phyloP scores from a whole-genome alignment of 2,797 vertebrate genomes.

The Lepilemur ruficaudatus region DNA sequence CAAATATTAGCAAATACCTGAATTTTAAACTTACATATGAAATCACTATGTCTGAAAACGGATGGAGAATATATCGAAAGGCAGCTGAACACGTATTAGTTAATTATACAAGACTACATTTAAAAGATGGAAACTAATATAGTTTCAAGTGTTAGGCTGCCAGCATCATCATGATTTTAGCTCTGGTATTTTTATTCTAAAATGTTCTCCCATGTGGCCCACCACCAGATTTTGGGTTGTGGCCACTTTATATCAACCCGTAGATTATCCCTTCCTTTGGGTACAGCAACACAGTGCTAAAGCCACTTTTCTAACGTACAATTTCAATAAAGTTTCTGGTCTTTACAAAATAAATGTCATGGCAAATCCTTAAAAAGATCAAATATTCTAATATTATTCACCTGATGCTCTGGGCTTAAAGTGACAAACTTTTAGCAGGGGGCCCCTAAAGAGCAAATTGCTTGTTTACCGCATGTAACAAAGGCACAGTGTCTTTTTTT shows the following conservation, averaged over 20 bases:
- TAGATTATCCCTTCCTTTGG: constrained; percentile 38
- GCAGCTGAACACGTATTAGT: neutral
- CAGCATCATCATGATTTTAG: constrained; percentile 2
- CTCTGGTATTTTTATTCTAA: constrained; percentile 41
- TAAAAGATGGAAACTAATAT: constrained; percentile 20
- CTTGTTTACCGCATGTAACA: neutral
- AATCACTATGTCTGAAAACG: neutral
- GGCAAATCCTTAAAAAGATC: constrained; percentile 49
- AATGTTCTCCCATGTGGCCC: neutral
- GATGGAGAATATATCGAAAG: neutral
- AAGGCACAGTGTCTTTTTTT: neutral
- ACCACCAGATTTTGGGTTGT: neutral
- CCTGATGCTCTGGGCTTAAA: neutral
- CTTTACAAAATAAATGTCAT: constrained; percentile 56
- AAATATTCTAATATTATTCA: constrained; percentile 21
- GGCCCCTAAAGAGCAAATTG: neutral
- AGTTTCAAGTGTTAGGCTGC: neutral
- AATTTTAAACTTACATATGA: neutral
- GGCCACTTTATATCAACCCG: neutral
- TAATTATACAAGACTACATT: neutral
- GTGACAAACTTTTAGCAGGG: neutral
- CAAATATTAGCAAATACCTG: neutral
- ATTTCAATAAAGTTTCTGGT: constrained; percentile 42
- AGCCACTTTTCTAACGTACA: constrained; percentile 7
- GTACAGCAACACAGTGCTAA: neutral